Evolutionary conservation across 2,888 invertebrate species (phyloP).

Genomic region (Arge pagana): DNA sequence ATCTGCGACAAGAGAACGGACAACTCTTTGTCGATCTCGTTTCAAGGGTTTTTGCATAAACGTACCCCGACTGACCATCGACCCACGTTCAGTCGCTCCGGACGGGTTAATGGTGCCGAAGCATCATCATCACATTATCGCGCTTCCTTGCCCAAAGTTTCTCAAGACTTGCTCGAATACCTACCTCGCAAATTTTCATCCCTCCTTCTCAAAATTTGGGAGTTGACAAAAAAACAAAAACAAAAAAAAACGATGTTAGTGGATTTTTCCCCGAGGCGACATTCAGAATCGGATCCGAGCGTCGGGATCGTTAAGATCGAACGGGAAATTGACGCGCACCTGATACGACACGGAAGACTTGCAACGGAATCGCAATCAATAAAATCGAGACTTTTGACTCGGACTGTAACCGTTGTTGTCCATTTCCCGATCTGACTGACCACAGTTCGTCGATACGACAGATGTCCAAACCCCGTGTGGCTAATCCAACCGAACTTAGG

Average conservation of each 20-base stretch:
- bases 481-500: slow-evolving; percentile 55
- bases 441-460: slow-evolving; percentile 54
- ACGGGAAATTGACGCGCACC: background rate
- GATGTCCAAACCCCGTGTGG: slow-evolving; percentile 50
- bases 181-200: no score
- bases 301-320: background rate
- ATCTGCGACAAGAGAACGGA: slow-evolving; percentile 12
- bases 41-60: slow-evolving; percentile 20
- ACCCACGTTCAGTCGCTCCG: background rate
- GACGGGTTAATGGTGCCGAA: slow-evolving; percentile 14
- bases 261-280: no score
- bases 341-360: background rate
- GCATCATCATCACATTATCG: slow-evolving; percentile 8
- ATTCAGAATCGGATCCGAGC: no score
- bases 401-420: slow-evolving; percentile 47
- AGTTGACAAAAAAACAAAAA: no score
- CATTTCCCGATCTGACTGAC: slow-evolving; percentile 53
- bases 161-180: no score
- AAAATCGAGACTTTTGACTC: slow-evolving; percentile 12
- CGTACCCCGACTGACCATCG: slow-evolving; percentile 14
- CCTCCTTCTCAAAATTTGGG: no score
- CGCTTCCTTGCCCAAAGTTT: no score
- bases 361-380: slow-evolving; percentile 8
- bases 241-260: no score
- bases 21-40: slow-evolving; percentile 21